Evolutionary conservation across 2,113 vertebrate species (phyloP).

Genomic region (Stictonetta naevosa): DNA sequence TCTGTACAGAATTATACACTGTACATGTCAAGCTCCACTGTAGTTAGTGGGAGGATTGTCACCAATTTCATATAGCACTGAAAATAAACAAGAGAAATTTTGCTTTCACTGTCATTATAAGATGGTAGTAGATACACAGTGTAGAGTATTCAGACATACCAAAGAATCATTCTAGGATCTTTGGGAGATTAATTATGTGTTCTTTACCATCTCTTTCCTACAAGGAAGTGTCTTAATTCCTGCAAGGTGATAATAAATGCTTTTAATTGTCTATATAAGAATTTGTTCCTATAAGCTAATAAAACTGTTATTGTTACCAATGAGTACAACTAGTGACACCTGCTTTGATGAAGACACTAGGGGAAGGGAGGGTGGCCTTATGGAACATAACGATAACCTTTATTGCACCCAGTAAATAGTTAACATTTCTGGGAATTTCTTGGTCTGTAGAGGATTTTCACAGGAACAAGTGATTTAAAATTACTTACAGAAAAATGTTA

Average conservation of each 20-base stretch:
- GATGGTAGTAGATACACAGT: background rate
- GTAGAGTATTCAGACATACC: background rate
- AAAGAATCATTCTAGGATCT: background rate
- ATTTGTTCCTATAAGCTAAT: background rate
- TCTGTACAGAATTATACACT: background rate
- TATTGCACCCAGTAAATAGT: background rate
- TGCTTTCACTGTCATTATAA: background rate
- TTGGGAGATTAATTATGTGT: background rate
- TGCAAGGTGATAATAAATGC: background rate
- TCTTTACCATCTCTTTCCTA: background rate
- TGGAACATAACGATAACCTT: background rate
- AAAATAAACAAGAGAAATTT: background rate
- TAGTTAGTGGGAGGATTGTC: background rate
- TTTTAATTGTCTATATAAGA: background rate
- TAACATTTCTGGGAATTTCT: background rate
- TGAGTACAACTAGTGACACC: background rate
- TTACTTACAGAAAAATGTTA: background rate
- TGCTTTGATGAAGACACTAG: background rate
- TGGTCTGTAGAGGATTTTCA: background rate
- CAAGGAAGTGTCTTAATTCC: background rate
- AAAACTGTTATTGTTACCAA: background rate
- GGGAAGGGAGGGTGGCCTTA: background rate
- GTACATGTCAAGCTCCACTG: background rate
- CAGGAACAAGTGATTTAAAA: background rate
- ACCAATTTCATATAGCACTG: background rate